Conservation (phyloP, 1,140 invertebrate genomes). For the Drosophila rufa region DNA sequence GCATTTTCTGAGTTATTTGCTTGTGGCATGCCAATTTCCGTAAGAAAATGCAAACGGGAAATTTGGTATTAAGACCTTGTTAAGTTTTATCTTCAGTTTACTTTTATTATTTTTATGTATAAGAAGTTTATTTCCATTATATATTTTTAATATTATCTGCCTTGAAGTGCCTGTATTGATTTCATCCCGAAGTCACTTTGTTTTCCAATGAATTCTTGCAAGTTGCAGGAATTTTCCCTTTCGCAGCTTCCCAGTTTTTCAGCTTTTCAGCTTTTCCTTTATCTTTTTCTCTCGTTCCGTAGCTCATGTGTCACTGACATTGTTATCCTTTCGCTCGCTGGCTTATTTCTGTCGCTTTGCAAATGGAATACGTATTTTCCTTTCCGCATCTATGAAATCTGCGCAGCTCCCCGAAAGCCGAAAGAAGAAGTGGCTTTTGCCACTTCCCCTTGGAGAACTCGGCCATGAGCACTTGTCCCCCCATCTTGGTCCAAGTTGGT, state of each 20-base stretch:
- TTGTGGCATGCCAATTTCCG: constrained; percentile 14
- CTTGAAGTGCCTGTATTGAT: neutral
- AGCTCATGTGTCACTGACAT: constrained; percentile 69
- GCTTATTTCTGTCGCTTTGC: constrained; percentile 65
- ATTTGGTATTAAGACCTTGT: neutral
- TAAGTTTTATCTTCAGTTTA: neutral
- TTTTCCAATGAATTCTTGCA: constrained; percentile 7
- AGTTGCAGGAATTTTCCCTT: constrained; percentile 1
- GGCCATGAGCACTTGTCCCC: constrained; percentile 15
- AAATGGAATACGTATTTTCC: constrained; percentile 65
- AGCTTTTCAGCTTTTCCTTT: neutral
- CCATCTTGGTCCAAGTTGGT: neutral
- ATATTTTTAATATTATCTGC: no score
- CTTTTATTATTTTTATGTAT: no score
- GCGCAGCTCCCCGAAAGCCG: constrained; percentile 20
- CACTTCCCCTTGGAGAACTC: constrained; percentile 5
- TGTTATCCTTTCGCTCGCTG: constrained; percentile 77
- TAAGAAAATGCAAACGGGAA: neutral
- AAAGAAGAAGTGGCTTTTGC: constrained; percentile 36
- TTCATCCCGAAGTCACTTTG: neutral
- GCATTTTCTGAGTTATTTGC: neutral
- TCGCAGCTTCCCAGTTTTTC: neutral
- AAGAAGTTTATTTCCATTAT: no score
- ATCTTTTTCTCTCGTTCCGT: constrained; percentile 24
- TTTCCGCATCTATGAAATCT: constrained; percentile 40